Percentiles rank a stretch among this genome's conserved stretches.
Conservation (phyloP, 2,797 vertebrate genomes). For the Lagodon rhomboides region DNA sequence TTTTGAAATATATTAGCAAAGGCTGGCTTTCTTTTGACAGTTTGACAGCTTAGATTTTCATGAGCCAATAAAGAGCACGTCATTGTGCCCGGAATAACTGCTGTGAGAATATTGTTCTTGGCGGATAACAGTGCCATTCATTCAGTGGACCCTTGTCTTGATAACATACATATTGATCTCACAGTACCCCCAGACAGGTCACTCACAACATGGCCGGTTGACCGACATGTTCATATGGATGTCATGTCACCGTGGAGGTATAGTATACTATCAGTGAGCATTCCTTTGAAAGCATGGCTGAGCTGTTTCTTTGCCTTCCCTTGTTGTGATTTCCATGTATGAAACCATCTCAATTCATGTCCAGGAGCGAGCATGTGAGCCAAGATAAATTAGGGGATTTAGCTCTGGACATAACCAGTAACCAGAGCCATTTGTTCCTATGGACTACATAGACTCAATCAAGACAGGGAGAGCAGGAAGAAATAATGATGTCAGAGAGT, state of each 20-base stretch:
- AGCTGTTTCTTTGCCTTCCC: background rate
- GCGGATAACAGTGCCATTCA: constrained; percentile 55
- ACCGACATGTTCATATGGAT: constrained; percentile 17
- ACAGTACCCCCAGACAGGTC: constrained; percentile 25
- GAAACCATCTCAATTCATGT: constrained; percentile 13
- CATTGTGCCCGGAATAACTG: constrained; percentile 61
- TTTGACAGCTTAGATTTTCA: constrained; percentile 74
- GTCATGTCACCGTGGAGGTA: background rate
- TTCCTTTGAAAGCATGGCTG: background rate
- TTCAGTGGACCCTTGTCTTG: constrained; percentile 27
- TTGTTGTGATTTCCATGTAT: background rate
- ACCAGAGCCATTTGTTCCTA: constrained; percentile 44
- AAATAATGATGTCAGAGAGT: constrained; percentile 11
- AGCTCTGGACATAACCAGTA: constrained; percentile 6
- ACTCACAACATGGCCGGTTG: background rate
- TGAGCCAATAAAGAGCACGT: constrained; percentile 64
- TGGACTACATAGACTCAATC: constrained; percentile 41
- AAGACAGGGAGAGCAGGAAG: background rate
- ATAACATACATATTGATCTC: constrained; percentile 66
- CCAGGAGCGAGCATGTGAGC: background rate
- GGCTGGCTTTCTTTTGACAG: constrained; percentile 63
- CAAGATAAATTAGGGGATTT: constrained; percentile 31
- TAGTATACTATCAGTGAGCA: background rate
- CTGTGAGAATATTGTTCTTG: constrained; percentile 61
- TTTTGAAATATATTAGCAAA: constrained; percentile 68